Conservation (phyloP, 2,113 vertebrate genomes). For the Macquaria ambigua region DNA sequence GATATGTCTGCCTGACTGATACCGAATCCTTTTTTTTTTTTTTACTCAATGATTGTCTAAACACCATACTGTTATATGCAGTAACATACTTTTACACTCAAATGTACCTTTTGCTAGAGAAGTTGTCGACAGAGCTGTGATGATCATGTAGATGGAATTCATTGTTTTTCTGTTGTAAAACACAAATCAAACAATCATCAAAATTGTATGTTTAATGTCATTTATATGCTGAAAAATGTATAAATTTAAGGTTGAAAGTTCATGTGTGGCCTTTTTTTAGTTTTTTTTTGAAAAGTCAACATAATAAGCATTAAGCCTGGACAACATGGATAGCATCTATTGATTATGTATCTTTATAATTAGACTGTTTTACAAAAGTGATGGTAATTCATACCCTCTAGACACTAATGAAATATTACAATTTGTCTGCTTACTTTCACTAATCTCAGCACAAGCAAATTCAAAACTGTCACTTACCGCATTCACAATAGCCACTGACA, state of each 20-base stretch:
- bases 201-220: not conserved
- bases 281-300: not conserved
- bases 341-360: too few relatives aligned
- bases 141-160: constrained; percentile 26
- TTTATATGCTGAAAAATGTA: not conserved
- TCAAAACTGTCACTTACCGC: not conserved
- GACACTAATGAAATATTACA: not conserved
- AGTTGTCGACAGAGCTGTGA: constrained; percentile 1
- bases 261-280: too few relatives aligned
- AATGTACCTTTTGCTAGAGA: constrained; percentile 43
- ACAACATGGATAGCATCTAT: too few relatives aligned
- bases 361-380: too few relatives aligned
- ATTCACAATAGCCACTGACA: not conserved
- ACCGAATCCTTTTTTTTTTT: too few relatives aligned
- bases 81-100: not conserved
- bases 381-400: too few relatives aligned
- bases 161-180: constrained; percentile 36
- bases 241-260: not conserved
- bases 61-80: too few relatives aligned
- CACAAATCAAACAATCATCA: not conserved
- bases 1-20: too few relatives aligned
- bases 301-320: too few relatives aligned
- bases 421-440: not conserved
- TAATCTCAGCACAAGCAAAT: not conserved
- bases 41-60: too few relatives aligned